A percentile compares a stretch with the other conserved stretches of the same genome.
Evolutionary conservation across 2,113 vertebrate genomes (phyloP).

Genomic region (Tretioscincus oriximinensis): DNA sequence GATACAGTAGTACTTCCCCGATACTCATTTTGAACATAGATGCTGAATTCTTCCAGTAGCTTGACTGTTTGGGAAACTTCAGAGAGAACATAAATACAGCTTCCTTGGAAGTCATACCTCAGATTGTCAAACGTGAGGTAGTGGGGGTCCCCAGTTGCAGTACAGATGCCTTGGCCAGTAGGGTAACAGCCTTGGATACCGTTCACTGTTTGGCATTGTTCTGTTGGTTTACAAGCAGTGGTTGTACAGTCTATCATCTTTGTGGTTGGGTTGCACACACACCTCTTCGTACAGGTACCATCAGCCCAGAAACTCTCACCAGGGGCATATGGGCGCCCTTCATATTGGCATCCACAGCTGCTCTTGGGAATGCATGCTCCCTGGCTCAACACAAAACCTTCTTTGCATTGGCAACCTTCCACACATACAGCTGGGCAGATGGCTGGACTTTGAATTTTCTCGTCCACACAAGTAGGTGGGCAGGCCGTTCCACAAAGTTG

Average conservation of each 20-base stretch:
- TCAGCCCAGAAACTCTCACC: conserved; percentile 54
- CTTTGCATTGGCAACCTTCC: conserved; percentile 61
- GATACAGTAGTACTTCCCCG: conserved; percentile 71
- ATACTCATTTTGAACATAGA: conserved; percentile 78
- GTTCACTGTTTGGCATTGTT: conserved; percentile 48
- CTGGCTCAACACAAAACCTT: conserved; percentile 56
- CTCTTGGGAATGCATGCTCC: conserved; percentile 43
- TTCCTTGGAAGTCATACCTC: conserved; percentile 80
- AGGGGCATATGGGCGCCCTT: conserved; percentile 29
- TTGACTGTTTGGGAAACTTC: conserved; percentile 37
- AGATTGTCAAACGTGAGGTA: conserved; percentile 78
- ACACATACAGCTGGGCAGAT: conserved; percentile 18
- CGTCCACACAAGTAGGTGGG: conserved; percentile 50
- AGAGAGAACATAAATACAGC: conserved; percentile 71
- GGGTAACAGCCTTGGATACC: conserved; percentile 64
- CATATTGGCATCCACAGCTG: conserved; percentile 56
- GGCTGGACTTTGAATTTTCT: conserved; percentile 19
- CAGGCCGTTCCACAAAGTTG: conserved; percentile 59
- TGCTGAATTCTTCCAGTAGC: conserved; percentile 65
- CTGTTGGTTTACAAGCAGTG: conserved; percentile 20
- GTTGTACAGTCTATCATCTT: conserved; percentile 24
- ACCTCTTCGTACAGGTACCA: conserved; percentile 26
- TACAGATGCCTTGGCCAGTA: conserved; percentile 60
- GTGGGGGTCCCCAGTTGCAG: conserved; percentile 78
- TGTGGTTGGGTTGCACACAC: conserved; percentile 48